A percentile compares a stretch with the other conserved stretches of the same genome.
phyloP scores from a whole-genome alignment of 2,113 vertebrate species.

The Rutilus rutilus region DNA sequence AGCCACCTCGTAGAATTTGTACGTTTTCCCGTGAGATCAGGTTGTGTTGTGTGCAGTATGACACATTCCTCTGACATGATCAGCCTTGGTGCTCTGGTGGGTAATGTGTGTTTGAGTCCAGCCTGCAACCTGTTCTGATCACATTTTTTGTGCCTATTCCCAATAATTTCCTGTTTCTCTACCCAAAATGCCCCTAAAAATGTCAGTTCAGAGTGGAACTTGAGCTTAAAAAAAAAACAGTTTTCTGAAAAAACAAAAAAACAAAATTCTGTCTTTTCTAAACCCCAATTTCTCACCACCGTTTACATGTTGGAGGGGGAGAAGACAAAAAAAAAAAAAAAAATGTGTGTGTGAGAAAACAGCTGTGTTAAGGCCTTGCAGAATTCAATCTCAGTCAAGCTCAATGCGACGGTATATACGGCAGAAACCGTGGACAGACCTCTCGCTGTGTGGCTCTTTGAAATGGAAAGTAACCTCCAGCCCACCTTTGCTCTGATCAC shows the following conservation, averaged over 20 bases:
- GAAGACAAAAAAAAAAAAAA: not conserved
- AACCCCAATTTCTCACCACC: not conserved
- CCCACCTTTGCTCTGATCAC: conserved; percentile 62
- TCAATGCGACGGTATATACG: conserved; percentile 51
- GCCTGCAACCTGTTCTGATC: not conserved
- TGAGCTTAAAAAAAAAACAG: too few species aligned
- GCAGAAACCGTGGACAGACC: conserved; percentile 40
- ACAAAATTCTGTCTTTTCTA: not conserved
- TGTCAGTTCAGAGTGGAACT: not conserved
- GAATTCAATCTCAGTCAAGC: conserved; percentile 67
- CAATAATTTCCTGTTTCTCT: not conserved
- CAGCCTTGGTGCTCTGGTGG: not conserved
- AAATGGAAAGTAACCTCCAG: conserved; percentile 74
- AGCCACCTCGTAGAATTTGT: too few species aligned
- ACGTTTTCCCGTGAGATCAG: too few species aligned
- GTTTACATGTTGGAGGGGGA: conserved; percentile 29
- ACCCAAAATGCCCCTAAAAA: not conserved
- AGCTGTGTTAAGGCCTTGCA: conserved; percentile 60
- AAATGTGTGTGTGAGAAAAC: conserved; percentile 21
- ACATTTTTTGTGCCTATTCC: not conserved
- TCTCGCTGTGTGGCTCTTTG: conserved; percentile 67
- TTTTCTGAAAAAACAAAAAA: rapidly evolving
- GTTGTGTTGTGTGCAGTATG: not conserved
- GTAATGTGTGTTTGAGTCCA: not conserved
- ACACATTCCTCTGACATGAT: not conserved